phyloP scores from a whole-genome alignment of 2,113 vertebrate species.

The Platycercus adscitus region DNA sequence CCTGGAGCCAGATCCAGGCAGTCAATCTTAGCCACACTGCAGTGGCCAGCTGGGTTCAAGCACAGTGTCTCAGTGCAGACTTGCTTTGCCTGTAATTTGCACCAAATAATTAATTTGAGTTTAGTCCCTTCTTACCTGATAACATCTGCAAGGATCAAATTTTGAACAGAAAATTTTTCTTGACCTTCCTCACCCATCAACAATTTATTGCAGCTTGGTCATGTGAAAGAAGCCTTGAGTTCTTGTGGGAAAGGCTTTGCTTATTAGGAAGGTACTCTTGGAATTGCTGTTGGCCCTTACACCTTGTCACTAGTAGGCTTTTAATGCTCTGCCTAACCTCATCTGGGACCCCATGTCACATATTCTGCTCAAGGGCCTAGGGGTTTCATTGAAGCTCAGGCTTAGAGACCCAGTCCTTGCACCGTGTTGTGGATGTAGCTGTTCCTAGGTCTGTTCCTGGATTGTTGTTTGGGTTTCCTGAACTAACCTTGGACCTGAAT shows the following conservation, averaged over 20 bases:
- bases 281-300: background rate
- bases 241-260: background rate
- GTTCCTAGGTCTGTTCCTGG: background rate
- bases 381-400: background rate
- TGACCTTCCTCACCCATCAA: background rate
- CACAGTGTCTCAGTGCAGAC: fast-evolving
- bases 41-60: background rate
- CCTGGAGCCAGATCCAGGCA: background rate
- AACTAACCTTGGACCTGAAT: background rate
- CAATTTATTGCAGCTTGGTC: background rate
- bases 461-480: background rate
- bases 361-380: background rate
- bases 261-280: background rate
- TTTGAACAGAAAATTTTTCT: background rate
- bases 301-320: background rate
- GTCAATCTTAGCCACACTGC: background rate
- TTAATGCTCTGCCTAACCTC: background rate
- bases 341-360: background rate
- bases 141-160: background rate
- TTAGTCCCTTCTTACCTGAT: background rate
- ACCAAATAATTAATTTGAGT: background rate
- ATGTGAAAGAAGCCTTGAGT: background rate
- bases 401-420: background rate
- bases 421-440: background rate
- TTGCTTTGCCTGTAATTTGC: background rate